Conservation (phyloP, 2,797 vertebrate genomes). For the Hippocampus kuda region DNA sequence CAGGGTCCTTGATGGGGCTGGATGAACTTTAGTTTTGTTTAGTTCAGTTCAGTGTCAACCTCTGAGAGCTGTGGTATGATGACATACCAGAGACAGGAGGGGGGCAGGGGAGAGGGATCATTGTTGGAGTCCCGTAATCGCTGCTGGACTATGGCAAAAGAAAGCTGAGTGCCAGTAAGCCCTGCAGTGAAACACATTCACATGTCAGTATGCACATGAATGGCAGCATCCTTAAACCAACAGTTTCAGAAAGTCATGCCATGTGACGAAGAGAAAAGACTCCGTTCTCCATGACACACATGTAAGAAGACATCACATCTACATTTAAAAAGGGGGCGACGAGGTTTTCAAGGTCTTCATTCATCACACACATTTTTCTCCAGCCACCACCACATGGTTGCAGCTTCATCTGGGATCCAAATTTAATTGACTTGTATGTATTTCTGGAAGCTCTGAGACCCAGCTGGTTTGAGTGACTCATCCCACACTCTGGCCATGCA, state of each 20-base stretch:
- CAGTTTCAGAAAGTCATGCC: neutral
- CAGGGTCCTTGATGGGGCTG: conserved; percentile 43
- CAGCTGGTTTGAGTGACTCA: conserved; percentile 1
- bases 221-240: neutral
- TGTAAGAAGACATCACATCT: neutral
- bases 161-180: conserved; percentile 13
- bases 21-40: conserved; percentile 23
- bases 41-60: conserved; percentile 29
- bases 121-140: conserved; percentile 15
- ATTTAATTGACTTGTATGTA: neutral
- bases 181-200: neutral
- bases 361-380: neutral
- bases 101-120: neutral
- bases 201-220: neutral
- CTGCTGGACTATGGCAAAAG: conserved; percentile 25
- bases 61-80: conserved; percentile 45
- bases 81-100: conserved; percentile 15
- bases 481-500: neutral
- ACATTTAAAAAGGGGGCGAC: neutral
- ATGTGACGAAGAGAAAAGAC: neutral
- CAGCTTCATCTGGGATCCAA: neutral
- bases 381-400: neutral
- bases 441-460: neutral
- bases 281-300: neutral
- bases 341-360: neutral